These are phyloP conservation scores for Amphiura filiformis DNA, from an alignment of 35 echinoderm and acorn worm genomes.

Conservation along the genomic window DNA sequence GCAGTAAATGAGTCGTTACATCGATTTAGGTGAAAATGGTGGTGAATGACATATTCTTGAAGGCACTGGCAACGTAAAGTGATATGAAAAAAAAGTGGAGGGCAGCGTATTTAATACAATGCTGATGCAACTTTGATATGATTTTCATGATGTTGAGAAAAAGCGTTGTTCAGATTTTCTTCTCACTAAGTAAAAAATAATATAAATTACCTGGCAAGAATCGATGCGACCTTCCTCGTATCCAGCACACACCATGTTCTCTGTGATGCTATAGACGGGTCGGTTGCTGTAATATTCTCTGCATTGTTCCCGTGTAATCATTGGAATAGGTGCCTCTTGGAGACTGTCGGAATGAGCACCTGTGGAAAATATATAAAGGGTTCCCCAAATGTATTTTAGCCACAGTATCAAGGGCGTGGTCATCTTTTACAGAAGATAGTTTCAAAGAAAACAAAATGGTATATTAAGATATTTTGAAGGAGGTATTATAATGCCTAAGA, in stretches of 20 bases:
- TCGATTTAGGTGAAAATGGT: too few relatives aligned
- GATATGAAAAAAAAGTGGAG: too few relatives aligned
- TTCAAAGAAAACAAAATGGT: not conserved
- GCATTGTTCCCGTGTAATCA: conserved; percentile 11
- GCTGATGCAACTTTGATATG: too few relatives aligned
- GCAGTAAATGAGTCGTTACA: too few relatives aligned
- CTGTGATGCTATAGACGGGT: not conserved
- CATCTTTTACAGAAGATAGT: not conserved
- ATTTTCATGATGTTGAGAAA: too few relatives aligned
- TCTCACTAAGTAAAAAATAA: too few relatives aligned
- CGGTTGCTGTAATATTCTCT: not conserved
- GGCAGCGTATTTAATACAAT: too few relatives aligned
- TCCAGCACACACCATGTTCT: conserved; percentile 73
- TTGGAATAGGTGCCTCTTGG: conserved; percentile 5
- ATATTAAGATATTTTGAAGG: not conserved
- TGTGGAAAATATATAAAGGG: not conserved
- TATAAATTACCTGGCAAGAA: conserved; percentile 71
- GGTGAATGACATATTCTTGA: too few relatives aligned
- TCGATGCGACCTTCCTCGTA: conserved; percentile 70
- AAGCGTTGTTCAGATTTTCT: too few relatives aligned
- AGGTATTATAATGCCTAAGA: too few relatives aligned
- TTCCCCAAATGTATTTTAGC: not conserved
- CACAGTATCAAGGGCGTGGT: not conserved
- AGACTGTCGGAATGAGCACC: conserved; percentile 22
- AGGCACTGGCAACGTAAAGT: too few relatives aligned